Evolutionary conservation across 2,888 invertebrate species (phyloP).

Genomic region (Ganaspis brasiliensis): DNA sequence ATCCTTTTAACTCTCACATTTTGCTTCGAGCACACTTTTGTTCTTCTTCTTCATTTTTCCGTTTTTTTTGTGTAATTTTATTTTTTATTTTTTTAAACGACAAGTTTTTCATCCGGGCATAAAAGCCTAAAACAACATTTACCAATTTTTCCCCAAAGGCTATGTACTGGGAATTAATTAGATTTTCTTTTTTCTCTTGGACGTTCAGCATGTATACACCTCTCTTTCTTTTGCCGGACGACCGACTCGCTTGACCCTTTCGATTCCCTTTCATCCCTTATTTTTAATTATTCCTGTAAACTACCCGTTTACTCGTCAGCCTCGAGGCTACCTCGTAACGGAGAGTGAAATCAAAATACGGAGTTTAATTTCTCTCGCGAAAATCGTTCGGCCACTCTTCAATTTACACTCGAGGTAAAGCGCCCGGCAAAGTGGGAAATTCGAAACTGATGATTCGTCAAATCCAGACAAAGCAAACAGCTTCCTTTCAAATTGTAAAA

Average conservation of each 20-base stretch:
- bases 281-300: constrained; percentile 70
- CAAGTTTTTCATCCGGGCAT: constrained; percentile 56
- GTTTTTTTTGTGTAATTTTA: too few relatives aligned
- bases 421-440: constrained; percentile 39
- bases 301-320: constrained; percentile 54
- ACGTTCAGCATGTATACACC: constrained; percentile 13
- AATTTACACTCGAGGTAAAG: constrained; percentile 42
- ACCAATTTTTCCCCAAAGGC: constrained; percentile 55
- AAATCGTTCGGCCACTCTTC: constrained; percentile 42
- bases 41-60: constrained; percentile 22
- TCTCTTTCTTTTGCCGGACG: constrained; percentile 46
- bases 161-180: constrained; percentile 55
- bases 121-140: constrained; percentile 71
- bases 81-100: constrained; percentile 51
- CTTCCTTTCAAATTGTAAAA: constrained; percentile 36
- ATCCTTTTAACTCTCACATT: constrained; percentile 24
- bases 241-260: constrained; percentile 58
- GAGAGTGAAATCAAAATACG: constrained; percentile 43
- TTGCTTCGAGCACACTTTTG: constrained; percentile 1
- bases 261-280: constrained; percentile 68
- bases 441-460: constrained; percentile 42
- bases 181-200: constrained; percentile 55
- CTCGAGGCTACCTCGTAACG: constrained; percentile 38
- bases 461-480: constrained; percentile 40
- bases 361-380: constrained; percentile 40